Conservation (phyloP, 1,140 invertebrate species). For the Ceratina australensis region DNA sequence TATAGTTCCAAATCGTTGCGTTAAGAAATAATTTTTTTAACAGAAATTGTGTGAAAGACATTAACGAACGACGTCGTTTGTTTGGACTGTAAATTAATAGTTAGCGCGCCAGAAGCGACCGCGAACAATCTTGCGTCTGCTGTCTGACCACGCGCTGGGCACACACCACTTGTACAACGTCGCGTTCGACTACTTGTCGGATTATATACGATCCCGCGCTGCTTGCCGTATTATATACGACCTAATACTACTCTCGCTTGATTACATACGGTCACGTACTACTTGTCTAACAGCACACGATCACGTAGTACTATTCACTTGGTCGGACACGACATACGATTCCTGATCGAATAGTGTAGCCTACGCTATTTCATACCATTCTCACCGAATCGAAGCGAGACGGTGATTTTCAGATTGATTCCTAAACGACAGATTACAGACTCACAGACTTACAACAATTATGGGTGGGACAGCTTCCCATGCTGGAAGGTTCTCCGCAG, state of each 20-base stretch:
- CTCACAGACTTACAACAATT: too few species aligned
- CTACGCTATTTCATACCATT: neutral
- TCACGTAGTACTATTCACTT: constrained; percentile 17
- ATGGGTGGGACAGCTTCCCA: too few species aligned
- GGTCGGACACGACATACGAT: constrained; percentile 26
- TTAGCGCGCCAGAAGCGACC: neutral
- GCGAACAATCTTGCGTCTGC: neutral
- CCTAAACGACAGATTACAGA: too few species aligned
- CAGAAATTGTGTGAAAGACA: neutral
- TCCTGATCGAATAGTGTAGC: neutral
- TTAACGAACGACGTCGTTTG: neutral
- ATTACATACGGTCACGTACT: constrained; percentile 23
- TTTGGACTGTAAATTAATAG: neutral
- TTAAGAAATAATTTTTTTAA: too few species aligned
- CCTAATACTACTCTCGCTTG: constrained; percentile 24
- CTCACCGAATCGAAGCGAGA: too few species aligned
- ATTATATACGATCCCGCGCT: constrained; percentile 33
- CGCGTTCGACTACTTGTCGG: constrained; percentile 2
- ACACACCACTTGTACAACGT: constrained; percentile 14
- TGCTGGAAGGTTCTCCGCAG: too few species aligned
- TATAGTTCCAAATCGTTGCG: too few species aligned
- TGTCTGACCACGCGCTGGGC: neutral
- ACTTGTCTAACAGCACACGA: constrained; percentile 21
- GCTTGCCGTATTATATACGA: constrained; percentile 25
- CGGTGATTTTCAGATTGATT: too few species aligned